phyloP scores from a whole-genome alignment of 2,113 vertebrate species.

The Larimichthys crocea region DNA sequence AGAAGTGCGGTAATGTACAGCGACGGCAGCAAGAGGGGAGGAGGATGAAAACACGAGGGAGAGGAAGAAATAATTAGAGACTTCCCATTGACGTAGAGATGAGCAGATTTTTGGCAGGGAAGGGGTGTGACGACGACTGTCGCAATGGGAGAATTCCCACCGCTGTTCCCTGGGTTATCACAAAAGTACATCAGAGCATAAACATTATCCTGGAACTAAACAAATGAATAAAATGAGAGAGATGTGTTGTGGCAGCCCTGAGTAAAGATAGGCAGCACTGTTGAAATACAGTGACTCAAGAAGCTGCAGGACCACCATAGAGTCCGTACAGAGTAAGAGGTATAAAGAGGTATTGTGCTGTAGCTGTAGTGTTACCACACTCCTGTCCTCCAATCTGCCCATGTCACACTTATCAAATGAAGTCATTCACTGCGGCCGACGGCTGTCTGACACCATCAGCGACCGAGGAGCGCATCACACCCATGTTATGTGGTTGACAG shows the following conservation, averaged over 20 bases:
- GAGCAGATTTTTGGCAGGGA: slow-evolving; percentile 46
- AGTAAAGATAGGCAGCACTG: slow-evolving; percentile 57
- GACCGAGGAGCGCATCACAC: background rate
- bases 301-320: slow-evolving; percentile 22
- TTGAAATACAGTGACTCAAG: slow-evolving; percentile 35
- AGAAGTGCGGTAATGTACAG: slow-evolving; percentile 61
- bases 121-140: slow-evolving; percentile 7
- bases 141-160: slow-evolving; percentile 28
- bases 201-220: slow-evolving; percentile 24
- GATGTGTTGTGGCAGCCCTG: slow-evolving; percentile 51
- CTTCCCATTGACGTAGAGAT: slow-evolving; percentile 47
- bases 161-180: slow-evolving; percentile 46
- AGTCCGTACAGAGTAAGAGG: slow-evolving; percentile 31
- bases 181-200: slow-evolving; percentile 16
- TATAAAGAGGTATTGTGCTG: slow-evolving; percentile 38
- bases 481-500: slow-evolving; percentile 10
- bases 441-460: background rate
- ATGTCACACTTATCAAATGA: slow-evolving; percentile 22
- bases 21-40: slow-evolving; percentile 21
- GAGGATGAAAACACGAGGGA: slow-evolving; percentile 18
- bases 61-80: slow-evolving; percentile 18
- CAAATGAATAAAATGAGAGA: slow-evolving; percentile 3
- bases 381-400: slow-evolving; percentile 38
- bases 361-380: slow-evolving; percentile 19
- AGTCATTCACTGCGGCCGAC: background rate